phyloP scores from a whole-genome alignment of 2,113 vertebrate genomes.

The Podocnemis expansa region DNA sequence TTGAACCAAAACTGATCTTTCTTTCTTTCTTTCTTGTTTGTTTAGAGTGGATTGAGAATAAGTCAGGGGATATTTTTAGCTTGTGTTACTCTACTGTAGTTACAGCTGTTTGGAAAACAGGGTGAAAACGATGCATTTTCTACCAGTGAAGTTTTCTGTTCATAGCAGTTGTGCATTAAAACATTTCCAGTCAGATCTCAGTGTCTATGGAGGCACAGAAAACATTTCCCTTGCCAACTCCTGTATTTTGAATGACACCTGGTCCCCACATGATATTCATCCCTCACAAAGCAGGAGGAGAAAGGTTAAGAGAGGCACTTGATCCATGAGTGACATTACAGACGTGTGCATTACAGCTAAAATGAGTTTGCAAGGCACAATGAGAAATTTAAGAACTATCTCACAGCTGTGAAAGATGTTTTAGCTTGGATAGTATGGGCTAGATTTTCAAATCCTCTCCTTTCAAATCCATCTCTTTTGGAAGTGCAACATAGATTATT shows the following conservation, averaged over 20 bases:
- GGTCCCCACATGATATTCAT: background rate
- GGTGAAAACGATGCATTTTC: background rate
- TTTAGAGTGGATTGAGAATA: background rate
- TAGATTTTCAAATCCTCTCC: background rate
- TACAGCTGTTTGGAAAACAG: background rate
- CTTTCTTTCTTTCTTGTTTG: background rate
- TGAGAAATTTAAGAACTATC: background rate
- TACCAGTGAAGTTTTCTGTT: background rate
- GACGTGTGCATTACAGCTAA: fast-evolving
- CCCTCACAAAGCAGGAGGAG: fast-evolving
- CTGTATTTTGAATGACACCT: background rate
- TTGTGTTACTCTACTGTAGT: background rate
- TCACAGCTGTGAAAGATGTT: background rate
- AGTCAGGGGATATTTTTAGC: background rate
- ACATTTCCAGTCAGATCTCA: background rate
- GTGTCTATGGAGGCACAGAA: background rate
- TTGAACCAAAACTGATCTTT: background rate
- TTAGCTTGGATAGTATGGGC: background rate
- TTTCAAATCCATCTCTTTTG: background rate
- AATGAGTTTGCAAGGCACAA: background rate
- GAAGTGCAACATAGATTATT: background rate
- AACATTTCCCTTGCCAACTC: background rate
- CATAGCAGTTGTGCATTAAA: background rate
- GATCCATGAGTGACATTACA: background rate
- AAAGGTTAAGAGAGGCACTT: background rate